Evolutionary conservation across 2,888 invertebrate genomes (phyloP).

Genomic region (Helobdella robusta): DNA sequence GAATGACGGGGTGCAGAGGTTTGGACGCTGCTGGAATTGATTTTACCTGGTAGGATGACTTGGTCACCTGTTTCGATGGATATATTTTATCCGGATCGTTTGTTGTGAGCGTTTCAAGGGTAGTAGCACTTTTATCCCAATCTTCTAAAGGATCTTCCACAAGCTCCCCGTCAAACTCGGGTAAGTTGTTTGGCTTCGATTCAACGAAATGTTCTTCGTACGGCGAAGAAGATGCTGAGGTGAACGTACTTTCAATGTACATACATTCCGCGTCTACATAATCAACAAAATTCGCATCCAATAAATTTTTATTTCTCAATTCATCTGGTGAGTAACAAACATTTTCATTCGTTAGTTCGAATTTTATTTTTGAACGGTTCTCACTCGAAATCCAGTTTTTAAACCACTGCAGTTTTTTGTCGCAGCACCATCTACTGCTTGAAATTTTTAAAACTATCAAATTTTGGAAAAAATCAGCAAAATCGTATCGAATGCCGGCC

Average conservation of each 20-base stretch:
- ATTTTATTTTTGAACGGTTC: slow-evolving; percentile 19
- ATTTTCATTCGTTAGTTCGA: slow-evolving; percentile 28
- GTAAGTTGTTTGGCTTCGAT: neutral
- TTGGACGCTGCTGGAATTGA: neutral
- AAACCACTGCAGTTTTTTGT: slow-evolving; percentile 32
- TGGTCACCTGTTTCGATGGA: neutral
- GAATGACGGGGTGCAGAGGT: neutral
- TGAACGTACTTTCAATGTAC: neutral
- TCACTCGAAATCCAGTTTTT: slow-evolving; percentile 30
- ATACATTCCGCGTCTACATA: slow-evolving; percentile 21
- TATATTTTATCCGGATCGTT: neutral
- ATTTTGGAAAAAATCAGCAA: slow-evolving; percentile 30
- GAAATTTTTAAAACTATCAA: slow-evolving; percentile 30
- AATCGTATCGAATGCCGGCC: slow-evolving; percentile 24
- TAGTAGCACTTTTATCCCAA: slow-evolving; percentile 6
- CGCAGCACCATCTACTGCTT: slow-evolving; percentile 33
- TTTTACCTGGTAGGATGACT: too few relatives aligned
- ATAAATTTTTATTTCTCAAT: slow-evolving; percentile 23
- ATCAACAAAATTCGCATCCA: slow-evolving; percentile 24
- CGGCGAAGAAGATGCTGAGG: neutral
- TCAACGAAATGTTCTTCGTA: neutral
- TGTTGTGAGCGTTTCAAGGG: neutral
- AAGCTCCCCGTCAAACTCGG: neutral
- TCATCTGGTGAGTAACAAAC: slow-evolving; percentile 29
- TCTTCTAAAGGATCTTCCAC: neutral